Conservation (phyloP, 2,888 invertebrate genomes). For the Rhingia rostrata region DNA sequence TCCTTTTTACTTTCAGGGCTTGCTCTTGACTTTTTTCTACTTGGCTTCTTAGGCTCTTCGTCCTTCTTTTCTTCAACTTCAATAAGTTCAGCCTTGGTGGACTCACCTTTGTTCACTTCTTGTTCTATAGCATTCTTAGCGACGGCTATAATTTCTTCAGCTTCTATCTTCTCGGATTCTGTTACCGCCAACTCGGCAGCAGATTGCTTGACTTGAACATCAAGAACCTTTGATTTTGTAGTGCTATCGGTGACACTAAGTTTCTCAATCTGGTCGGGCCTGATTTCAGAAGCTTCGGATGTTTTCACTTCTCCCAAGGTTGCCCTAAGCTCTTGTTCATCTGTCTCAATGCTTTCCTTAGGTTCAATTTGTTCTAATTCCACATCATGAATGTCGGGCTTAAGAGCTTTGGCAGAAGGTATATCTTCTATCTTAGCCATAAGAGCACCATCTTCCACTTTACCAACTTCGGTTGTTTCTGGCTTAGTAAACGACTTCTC, state of each 20-base stretch:
- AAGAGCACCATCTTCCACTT: neutral
- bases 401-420: neutral
- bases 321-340: conserved; percentile 23
- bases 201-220: neutral
- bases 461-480: neutral
- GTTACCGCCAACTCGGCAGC: neutral
- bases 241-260: neutral
- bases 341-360: neutral
- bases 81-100: neutral
- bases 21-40: conserved; percentile 38
- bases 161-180: conserved; percentile 27
- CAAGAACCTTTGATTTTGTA: neutral
- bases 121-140: conserved; percentile 2
- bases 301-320: neutral
- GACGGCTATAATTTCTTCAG: neutral
- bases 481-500: neutral
- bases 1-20: conserved; percentile 31
- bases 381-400: conserved; percentile 4
- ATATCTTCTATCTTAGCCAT: neutral
- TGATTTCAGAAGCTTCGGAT: neutral
- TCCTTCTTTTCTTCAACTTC: conserved; percentile 3
- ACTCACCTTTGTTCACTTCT: neutral
- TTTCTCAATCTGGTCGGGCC: neutral
- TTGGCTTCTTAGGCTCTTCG: neutral
- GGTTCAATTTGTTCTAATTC: conserved; percentile 1